phyloP scores from a whole-genome alignment of 2,113 vertebrate species.

The Casuarius casuarius region DNA sequence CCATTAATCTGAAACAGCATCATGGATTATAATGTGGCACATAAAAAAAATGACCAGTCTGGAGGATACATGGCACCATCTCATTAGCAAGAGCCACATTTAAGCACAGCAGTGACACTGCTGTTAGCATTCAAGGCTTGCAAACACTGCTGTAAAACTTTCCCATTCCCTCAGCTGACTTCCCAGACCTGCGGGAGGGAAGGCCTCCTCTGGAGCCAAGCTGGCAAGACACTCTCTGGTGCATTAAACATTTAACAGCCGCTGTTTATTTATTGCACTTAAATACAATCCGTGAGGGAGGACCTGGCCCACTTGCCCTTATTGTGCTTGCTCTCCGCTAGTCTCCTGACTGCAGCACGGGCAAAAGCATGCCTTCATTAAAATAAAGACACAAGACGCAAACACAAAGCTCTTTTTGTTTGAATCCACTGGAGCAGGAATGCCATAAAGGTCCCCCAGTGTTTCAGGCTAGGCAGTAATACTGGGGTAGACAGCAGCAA shows the following conservation, averaged over 20 bases:
- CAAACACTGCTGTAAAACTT: neutral
- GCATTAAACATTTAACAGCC: neutral
- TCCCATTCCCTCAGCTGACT: neutral
- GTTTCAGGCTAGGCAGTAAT: neutral
- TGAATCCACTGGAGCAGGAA: neutral
- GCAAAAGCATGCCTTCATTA: neutral
- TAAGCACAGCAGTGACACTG: neutral
- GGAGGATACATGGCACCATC: neutral
- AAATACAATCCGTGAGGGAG: fast-evolving
- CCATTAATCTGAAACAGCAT: neutral
- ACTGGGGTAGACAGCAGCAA: neutral
- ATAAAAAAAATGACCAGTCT: neutral
- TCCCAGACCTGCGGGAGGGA: neutral
- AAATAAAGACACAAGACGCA: neutral
- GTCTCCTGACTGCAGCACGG: neutral
- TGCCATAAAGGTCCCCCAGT: fast-evolving
- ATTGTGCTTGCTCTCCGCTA: neutral
- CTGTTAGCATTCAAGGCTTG: neutral
- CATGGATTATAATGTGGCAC: neutral
- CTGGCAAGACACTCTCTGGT: neutral
- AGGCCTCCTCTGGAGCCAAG: neutral
- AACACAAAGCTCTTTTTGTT: slow-evolving; percentile 6
- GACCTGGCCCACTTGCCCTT: neutral
- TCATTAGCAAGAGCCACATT: neutral
- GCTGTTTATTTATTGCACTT: neutral